A percentile compares a stretch with the other conserved stretches of the same genome.
These are phyloP conservation scores for Drosophila niveifrons DNA, from an alignment of 2,888 invertebrate species.

Conservation along the genomic window DNA sequence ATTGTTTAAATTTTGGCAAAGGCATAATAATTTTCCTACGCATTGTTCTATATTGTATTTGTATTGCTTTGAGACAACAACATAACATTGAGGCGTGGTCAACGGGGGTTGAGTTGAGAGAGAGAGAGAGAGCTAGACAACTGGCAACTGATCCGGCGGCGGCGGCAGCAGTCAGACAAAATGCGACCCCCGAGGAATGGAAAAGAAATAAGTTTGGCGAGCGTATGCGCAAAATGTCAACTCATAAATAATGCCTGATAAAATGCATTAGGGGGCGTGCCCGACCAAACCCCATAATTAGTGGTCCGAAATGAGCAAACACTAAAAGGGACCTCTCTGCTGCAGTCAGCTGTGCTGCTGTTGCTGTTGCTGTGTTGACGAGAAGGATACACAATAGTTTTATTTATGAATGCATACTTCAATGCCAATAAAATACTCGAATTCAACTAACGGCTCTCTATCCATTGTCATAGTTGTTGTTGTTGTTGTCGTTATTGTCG, in stretches of 20 bases:
- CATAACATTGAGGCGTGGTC: conserved; percentile 26
- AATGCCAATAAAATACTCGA: conserved; percentile 71
- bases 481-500: conserved; percentile 57
- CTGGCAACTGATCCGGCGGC: conserved; percentile 16
- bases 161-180: conserved; percentile 24
- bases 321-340: conserved; percentile 8
- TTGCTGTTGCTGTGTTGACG: conserved; percentile 42
- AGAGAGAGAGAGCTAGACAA: background rate
- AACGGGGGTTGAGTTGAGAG: background rate
- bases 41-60: conserved; percentile 51
- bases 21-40: conserved; percentile 74
- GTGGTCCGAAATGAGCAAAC: conserved; percentile 65
- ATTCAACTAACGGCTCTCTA: conserved; percentile 48
- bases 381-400: conserved; percentile 70
- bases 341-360: conserved; percentile 24
- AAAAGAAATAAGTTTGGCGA: conserved; percentile 51
- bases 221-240: conserved; percentile 63
- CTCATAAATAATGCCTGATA: conserved; percentile 71
- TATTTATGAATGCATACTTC: conserved; percentile 66
- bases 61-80: conserved; percentile 47
- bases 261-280: conserved; percentile 68
- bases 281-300: conserved; percentile 65
- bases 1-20: conserved; percentile 79
- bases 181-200: conserved; percentile 50
- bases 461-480: conserved; percentile 32